Base-by-base conservation (phyloP, 1,140 invertebrate species). In the Ylistrum balloti region DNA sequence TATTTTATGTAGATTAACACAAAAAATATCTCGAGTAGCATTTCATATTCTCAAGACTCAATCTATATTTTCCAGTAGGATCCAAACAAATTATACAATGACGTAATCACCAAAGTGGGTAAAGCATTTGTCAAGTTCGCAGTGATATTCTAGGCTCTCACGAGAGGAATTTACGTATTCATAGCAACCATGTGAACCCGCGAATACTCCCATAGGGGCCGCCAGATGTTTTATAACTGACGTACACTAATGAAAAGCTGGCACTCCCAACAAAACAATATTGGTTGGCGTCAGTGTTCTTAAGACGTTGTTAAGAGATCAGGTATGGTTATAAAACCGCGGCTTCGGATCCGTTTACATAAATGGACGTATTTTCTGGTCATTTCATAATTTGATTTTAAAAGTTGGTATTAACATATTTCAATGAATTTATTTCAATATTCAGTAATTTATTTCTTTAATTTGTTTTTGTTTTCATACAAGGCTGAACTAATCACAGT, bases 141-240 rank as follows among this genome's bases (percentile, higher is more conserved):
- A 28, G 88, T 56, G 5, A 85, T 89, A 33, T 89, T 89, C 33
- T 15, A 85, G 22, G 88, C 88, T 22, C 48, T 74, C 0, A 34
- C 17, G 1, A 22, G 33, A 0, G 88, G 88, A 0, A 5, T 85
- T 13, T 89, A 89, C 88, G 48, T 85, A 33, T 89, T 89, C 28
- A 35, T 89, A 85, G 88, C 88, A 22, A 89, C 88, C 11, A 85
- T 86, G 74, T 89, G 88, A 74, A 85, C 88, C 3, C 33, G 20
- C 22, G 56, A 89, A 34, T 56, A 74, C 0, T 33, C 34, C 22
- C 33, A 85, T 20, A 22, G 85, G 20, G 56, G 85, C 15, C 85
- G 28, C 33, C 28, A 89, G 85, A 89, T 89, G 28, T 22, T 89
- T 15, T 15, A 34, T 0, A 89, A 89, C 38, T 1, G 74, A 85